These are phyloP conservation scores for Rhodeus uyekii DNA, from an alignment of 2,797 vertebrate genomes.

Conservation along the genomic window DNA sequence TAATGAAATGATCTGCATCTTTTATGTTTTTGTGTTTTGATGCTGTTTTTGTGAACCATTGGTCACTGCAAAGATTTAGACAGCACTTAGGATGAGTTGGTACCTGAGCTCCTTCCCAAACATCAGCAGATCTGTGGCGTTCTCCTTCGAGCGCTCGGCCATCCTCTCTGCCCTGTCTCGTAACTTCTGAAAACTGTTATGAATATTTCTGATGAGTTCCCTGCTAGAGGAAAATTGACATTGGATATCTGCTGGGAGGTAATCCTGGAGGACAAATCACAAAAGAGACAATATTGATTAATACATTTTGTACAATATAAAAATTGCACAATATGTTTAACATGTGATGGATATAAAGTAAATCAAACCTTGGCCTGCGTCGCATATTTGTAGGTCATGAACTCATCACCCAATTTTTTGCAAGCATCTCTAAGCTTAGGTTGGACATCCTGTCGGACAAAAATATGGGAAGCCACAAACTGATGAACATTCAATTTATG, in stretches of 20 bases:
- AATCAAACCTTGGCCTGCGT: slow-evolving; percentile 87
- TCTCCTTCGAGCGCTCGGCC: slow-evolving; percentile 89
- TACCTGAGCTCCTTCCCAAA: slow-evolving; percentile 96
- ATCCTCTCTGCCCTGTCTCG: slow-evolving; percentile 90
- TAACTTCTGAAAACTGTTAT: slow-evolving; percentile 94
- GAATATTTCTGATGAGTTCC: slow-evolving; percentile 91
- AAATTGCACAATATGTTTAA: background rate
- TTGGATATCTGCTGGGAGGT: slow-evolving; percentile 93
- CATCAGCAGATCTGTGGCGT: slow-evolving; percentile 89
- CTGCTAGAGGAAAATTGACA: slow-evolving; percentile 89
- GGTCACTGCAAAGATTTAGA: background rate
- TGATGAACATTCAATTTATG: background rate
- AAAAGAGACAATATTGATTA: background rate
- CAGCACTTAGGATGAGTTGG: background rate
- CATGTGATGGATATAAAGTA: background rate
- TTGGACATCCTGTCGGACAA: slow-evolving; percentile 86
- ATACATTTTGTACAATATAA: no score
- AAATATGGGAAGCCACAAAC: background rate
- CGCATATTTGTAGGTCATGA: slow-evolving; percentile 87
- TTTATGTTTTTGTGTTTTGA: background rate
- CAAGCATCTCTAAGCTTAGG: slow-evolving; percentile 87
- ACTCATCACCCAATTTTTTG: slow-evolving; percentile 92
- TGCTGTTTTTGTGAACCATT: background rate
- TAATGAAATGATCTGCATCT: background rate
- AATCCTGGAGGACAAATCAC: slow-evolving; percentile 79